Evolutionary conservation across 2,888 invertebrate genomes (phyloP).

Genomic region (Eilema depressum): DNA sequence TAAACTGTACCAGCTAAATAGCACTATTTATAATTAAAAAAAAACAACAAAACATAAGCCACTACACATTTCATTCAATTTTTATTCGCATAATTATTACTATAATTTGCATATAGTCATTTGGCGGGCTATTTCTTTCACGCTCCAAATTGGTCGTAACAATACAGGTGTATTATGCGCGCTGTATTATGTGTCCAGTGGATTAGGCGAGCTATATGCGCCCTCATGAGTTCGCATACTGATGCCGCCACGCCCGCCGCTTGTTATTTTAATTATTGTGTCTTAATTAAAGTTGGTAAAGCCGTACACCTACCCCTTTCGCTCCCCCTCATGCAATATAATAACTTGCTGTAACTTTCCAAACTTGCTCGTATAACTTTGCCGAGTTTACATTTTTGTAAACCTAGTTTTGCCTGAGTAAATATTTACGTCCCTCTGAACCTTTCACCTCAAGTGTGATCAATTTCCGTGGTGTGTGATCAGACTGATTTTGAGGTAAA

Average conservation of each 20-base stretch:
- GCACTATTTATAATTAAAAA: neutral
- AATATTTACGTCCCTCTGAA: neutral
- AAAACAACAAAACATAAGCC: neutral
- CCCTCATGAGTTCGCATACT: slow-evolving; percentile 74
- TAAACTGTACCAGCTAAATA: neutral
- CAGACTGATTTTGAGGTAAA: slow-evolving; percentile 2
- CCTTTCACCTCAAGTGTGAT: neutral
- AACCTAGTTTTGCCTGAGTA: neutral
- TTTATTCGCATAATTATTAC: slow-evolving; percentile 2
- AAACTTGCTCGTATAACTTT: slow-evolving; percentile 15
- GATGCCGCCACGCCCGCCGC: slow-evolving; percentile 67
- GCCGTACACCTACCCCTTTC: slow-evolving; percentile 29
- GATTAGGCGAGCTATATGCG: slow-evolving; percentile 72
- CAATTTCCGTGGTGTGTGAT: slow-evolving; percentile 2
- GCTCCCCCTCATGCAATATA: slow-evolving; percentile 12
- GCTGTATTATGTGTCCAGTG: slow-evolving; percentile 39
- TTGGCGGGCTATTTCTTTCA: neutral
- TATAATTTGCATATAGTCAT: neutral
- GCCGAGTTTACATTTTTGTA: neutral
- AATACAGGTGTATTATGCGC: slow-evolving; percentile 21
- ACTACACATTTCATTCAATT: neutral
- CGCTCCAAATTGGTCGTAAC: neutral
- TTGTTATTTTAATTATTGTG: slow-evolving; percentile 83
- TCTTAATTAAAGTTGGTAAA: slow-evolving; percentile 74
- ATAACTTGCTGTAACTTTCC: slow-evolving; percentile 22